phyloP scores from a whole-genome alignment of 2,113 vertebrate species.

The Mesoclemmys tuberculata region DNA sequence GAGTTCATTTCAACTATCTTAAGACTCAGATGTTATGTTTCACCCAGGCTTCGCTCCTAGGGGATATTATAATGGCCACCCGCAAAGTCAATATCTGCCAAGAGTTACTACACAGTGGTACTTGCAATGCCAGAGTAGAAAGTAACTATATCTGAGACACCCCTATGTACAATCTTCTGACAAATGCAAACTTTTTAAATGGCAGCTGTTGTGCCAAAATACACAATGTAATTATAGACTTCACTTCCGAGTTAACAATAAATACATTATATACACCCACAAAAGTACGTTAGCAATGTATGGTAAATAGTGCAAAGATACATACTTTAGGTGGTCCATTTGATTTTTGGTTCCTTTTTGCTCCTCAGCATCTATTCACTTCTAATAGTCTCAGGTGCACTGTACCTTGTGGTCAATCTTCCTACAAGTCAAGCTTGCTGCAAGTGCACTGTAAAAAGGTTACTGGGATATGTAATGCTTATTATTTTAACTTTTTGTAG shows the following conservation, averaged over 20 bases:
- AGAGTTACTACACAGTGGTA: background rate
- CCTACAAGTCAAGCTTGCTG: background rate
- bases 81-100: background rate
- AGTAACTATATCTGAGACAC: background rate
- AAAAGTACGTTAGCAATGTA: background rate
- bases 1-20: background rate
- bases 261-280: background rate
- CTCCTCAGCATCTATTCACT: background rate
- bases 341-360: background rate
- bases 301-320: background rate
- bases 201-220: background rate
- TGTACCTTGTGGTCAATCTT: background rate
- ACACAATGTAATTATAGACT: background rate
- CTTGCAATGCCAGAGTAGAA: background rate
- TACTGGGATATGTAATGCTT: background rate
- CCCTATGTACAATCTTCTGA: background rate
- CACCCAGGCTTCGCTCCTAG: background rate
- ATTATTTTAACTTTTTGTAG: background rate
- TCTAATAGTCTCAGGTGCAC: background rate
- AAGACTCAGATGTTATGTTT: background rate
- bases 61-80: fast-evolving
- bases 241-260: background rate
- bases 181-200: background rate
- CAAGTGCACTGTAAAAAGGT: background rate
- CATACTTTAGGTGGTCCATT: background rate